Conservation (phyloP, 2,888 invertebrate species). For the Petrolisthes cinctipes region DNA sequence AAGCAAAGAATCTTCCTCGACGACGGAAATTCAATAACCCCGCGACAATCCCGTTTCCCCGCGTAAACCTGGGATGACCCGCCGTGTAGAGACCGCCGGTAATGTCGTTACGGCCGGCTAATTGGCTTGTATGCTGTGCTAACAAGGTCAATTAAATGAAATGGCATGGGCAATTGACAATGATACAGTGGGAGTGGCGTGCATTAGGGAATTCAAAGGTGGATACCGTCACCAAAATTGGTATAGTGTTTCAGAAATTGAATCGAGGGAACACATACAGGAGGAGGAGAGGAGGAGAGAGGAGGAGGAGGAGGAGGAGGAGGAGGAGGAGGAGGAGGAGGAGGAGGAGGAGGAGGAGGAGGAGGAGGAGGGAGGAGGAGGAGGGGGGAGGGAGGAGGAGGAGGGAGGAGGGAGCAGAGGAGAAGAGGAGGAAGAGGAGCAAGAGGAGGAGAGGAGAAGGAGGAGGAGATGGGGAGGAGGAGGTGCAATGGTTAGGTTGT, state of each 20-base stretch:
- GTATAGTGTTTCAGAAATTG: slow-evolving; percentile 55
- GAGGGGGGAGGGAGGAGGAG: neutral
- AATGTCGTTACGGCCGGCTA: slow-evolving; percentile 54
- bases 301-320: neutral
- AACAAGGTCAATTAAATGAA: slow-evolving; percentile 62
- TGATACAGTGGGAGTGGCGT: slow-evolving; percentile 59
- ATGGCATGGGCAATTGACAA: slow-evolving; percentile 61
- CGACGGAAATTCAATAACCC: slow-evolving; percentile 44
- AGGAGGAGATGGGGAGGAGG: neutral
- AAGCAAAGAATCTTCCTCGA: slow-evolving; percentile 37
- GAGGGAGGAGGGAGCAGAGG: neutral
- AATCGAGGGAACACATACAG: slow-evolving; percentile 16
- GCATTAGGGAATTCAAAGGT: slow-evolving; percentile 58
- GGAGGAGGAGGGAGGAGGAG: neutral
- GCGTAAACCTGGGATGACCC: slow-evolving; percentile 49
- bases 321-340: neutral
- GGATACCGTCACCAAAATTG: slow-evolving; percentile 39
- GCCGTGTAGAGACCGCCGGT: slow-evolving; percentile 52
- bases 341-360: neutral
- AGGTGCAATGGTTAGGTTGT: neutral
- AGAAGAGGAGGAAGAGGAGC: neutral
- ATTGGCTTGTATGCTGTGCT: slow-evolving; percentile 61
- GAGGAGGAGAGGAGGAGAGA: neutral
- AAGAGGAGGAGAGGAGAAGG: neutral
- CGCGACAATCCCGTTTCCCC: slow-evolving; percentile 52